phyloP scores from a whole-genome alignment of 92 coral and sea anemone species.

The Pocillopora grandis region DNA sequence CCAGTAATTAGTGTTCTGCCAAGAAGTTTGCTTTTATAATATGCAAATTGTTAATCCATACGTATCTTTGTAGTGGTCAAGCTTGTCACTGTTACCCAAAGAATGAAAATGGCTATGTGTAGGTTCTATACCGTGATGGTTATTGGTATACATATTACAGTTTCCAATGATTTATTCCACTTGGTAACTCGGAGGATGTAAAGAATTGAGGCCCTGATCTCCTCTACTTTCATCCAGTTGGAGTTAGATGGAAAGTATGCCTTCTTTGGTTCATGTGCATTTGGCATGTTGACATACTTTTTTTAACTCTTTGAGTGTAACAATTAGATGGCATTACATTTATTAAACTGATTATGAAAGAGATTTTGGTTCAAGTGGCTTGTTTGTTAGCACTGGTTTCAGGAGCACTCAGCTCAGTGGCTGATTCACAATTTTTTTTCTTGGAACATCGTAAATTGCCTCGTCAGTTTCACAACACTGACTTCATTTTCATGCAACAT shows the following conservation, averaged over 20 bases:
- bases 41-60: conserved; percentile 15
- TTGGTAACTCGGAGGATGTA: background rate
- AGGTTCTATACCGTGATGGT: conserved; percentile 15
- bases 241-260: conserved; percentile 26
- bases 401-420: conserved; percentile 10
- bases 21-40: conserved; percentile 38
- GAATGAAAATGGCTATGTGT: background rate
- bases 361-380: conserved; percentile 23
- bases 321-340: conserved; percentile 38
- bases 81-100: background rate
- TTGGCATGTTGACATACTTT: conserved; percentile 44
- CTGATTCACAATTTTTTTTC: background rate
- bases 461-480: background rate
- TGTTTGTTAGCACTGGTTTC: background rate
- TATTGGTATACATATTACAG: too few species aligned
- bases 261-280: conserved; percentile 35
- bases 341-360: conserved; percentile 49
- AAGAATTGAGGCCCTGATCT: conserved; percentile 14
- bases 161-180: background rate
- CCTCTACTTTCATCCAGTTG: conserved; percentile 12
- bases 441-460: conserved; percentile 4
- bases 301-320: conserved; percentile 41
- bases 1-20: conserved; percentile 7
- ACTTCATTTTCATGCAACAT: background rate
- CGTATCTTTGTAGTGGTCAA: conserved; percentile 10